Percentiles rank a stretch among this genome's conserved stretches.
Conservation (phyloP, 2,888 invertebrate genomes). For the Macrosoma leucophasiata region DNA sequence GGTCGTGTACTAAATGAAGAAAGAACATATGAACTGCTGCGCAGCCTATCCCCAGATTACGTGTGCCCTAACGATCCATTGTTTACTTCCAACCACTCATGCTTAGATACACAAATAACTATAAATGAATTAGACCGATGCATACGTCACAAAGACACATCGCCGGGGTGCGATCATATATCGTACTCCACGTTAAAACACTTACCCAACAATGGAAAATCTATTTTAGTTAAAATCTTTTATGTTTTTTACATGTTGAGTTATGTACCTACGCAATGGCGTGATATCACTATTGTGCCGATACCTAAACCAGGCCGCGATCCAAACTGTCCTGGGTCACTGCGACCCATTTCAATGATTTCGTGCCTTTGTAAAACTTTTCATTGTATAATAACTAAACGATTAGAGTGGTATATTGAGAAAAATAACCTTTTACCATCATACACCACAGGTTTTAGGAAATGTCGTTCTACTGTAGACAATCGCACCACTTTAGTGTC, state of each 20-base stretch:
- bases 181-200: background rate
- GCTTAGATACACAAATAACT: background rate
- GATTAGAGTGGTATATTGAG: slow-evolving; percentile 2
- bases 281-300: slow-evolving; percentile 1
- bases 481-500: background rate
- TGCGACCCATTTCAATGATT: background rate
- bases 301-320: slow-evolving; percentile 1
- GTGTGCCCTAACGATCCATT: slow-evolving; percentile 1
- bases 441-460: slow-evolving; percentile 2
- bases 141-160: background rate
- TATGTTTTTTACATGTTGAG: background rate
- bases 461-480: slow-evolving; percentile 3
- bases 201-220: background rate
- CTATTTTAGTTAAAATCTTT: too few species aligned
- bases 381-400: background rate
- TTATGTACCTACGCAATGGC: slow-evolving; percentile 2
- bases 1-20: slow-evolving; percentile 2
- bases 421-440: background rate
- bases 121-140: too few species aligned
- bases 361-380: background rate
- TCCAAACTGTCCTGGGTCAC: too few species aligned
- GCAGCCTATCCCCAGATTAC: slow-evolving; percentile 10
- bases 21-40: slow-evolving; percentile 2
- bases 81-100: background rate
- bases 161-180: background rate